A percentile compares a stretch with the other conserved stretches of the same genome.
phyloP scores from a whole-genome alignment of 2,797 vertebrate genomes.

The Tapera naevia region DNA sequence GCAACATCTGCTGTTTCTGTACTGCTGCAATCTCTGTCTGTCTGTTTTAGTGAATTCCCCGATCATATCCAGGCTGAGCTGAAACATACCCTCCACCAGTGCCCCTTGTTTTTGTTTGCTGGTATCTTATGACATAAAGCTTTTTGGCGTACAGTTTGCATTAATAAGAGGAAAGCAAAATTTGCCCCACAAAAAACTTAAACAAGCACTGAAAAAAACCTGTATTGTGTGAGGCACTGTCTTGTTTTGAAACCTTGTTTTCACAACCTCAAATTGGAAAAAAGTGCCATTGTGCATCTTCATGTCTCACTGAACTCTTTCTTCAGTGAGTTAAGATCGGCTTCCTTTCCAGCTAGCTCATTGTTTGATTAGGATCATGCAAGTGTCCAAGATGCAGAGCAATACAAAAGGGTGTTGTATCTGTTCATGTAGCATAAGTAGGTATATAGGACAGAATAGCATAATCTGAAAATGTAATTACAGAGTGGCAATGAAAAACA shows the following conservation, averaged over 20 bases:
- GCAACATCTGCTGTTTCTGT: conserved; percentile 14
- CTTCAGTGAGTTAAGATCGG: conserved; percentile 1
- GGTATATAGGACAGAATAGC: not conserved
- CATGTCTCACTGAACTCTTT: conserved; percentile 57
- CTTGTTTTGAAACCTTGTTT: conserved; percentile 41
- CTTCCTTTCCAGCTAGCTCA: not conserved
- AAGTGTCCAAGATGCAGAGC: not conserved
- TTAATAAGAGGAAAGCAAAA: conserved; percentile 10
- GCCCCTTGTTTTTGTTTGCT: not conserved
- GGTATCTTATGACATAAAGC: not conserved
- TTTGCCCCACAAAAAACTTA: not conserved
- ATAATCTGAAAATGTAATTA: conserved; percentile 23
- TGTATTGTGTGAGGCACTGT: not conserved
- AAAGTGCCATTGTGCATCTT: conserved; percentile 12
- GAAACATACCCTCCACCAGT: not conserved
- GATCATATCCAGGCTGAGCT: not conserved
- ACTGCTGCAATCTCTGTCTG: not conserved
- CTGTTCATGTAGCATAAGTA: conserved; percentile 26
- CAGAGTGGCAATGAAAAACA: not conserved
- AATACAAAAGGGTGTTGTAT: conserved; percentile 48
- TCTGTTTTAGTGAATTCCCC: not conserved
- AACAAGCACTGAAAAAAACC: not conserved
- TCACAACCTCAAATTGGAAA: not conserved
- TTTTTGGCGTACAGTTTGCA: not conserved
- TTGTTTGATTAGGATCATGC: not conserved